Evolutionary conservation across 2,797 vertebrate genomes (phyloP), one percentile per base, ranked within the genome.

Genomic region (Spea hammondii): DNA sequence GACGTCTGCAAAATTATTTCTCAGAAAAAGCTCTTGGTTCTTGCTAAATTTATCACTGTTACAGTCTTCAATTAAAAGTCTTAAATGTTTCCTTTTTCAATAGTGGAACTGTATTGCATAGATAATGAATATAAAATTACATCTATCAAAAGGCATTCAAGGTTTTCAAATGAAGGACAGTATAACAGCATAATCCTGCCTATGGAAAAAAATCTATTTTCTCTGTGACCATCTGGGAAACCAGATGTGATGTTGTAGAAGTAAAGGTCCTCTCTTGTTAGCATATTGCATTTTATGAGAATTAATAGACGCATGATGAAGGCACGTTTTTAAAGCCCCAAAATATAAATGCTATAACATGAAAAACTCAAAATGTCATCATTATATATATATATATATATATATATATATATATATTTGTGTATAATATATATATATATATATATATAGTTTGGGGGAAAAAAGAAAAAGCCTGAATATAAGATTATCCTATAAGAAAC

Each of bases 211-310:
- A 9, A 67, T 14, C 59, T 60, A 57, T 14, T 45, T 68, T 74
- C 8, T 60, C 44, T 69, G 71, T 79, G 71, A 12, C 78, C 78
- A 79, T 79, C 78, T 79, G 78, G 74, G 71, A 62, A 68, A 68
- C 65, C 78, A 79, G 78, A 79, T 79, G 78, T 79, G 71, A 79
- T 45, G 59, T 45, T 49, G 70, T 49, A 74, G 51, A 48, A 67
- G 51, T 74, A 53, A 69, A 69, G 54, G 49, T 69, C 55, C 45
- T 62, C 48, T 53, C 48, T 48, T 59, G 62, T 65, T 72, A 51
- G 65, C 44, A 74, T 68, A 74, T 55, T 69, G 44, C 11, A 66
- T 66, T 17, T 14, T 79, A 67, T 74, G 53, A 32, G 72, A 54
- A 65, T 11, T 65, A 45, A 71, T 65, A 47, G 32, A 47, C n/a